phyloP scores from a whole-genome alignment of 2,113 vertebrate species.

The Lepus americanus region DNA sequence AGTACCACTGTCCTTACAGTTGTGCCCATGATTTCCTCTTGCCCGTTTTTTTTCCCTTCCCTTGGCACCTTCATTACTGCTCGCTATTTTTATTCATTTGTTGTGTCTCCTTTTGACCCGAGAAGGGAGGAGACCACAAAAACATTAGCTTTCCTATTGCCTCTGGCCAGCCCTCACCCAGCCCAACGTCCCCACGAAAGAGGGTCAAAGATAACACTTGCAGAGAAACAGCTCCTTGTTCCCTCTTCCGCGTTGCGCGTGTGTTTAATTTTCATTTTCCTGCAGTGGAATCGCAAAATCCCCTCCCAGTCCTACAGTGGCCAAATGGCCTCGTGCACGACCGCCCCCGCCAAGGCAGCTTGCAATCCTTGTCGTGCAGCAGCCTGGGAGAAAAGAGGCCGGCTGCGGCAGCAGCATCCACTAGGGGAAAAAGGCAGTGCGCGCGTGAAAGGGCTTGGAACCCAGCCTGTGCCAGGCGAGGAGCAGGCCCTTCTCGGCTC shows the following conservation, averaged over 20 bases:
- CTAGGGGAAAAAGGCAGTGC: neutral
- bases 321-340: neutral
- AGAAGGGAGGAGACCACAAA: neutral
- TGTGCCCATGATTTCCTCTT: neutral
- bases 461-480: neutral
- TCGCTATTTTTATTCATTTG: neutral
- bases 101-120: neutral
- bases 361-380: neutral
- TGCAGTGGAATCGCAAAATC: neutral
- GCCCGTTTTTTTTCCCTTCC: neutral
- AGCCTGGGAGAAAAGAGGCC: neutral
- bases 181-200: conserved; percentile 1
- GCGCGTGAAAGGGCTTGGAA: neutral
- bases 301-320: neutral
- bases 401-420: neutral
- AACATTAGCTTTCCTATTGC: neutral
- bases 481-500: neutral
- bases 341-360: neutral
- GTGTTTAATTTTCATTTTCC: neutral
- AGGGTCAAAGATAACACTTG: neutral
- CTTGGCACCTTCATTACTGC: neutral
- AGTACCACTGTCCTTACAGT: neutral
- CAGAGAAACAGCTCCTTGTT: neutral
- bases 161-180: neutral
- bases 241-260: neutral